Evolutionary conservation across 2,797 vertebrate species (phyloP), one percentile per base, ranked within the genome.

Genomic region (Sebastes oblongus): DNA sequence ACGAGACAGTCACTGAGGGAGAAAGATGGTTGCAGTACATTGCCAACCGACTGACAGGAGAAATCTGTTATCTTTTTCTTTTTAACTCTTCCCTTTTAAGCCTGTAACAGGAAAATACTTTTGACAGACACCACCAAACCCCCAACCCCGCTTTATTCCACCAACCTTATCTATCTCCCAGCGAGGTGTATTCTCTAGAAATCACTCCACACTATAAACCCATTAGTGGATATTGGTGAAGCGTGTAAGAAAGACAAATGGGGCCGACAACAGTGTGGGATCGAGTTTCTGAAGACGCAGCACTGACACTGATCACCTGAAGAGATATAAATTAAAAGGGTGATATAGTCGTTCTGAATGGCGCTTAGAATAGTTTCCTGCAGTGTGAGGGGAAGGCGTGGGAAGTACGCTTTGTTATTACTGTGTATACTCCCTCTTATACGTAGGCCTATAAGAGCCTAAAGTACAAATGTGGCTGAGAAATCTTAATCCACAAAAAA

Each of bases 241-340:
- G 86, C 77, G 56, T 78, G 69, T 65, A 52, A 77, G 78, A 69
- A 64, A 87, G 81, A 81, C 72, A 83, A 81, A 87, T 72, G 66
- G 27, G 39, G 27, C 30, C 11, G 72, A 80, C 54, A 61, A 55
- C 27, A 30, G 73, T 16, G 32, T 27, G 66, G 54, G 56, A 27
- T 29, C 5, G 50, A 60, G 61, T 32, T 61, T 72, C 56, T 67
- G 54, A 66, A 34, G 58, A 71, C 18, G 73, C 67, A 62, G 66
- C 54, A 9, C 69, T 24, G 80, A 75, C 52, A 67, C 46, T 29
- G 73, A 86, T 74, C 59, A 82, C 58, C 84, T 72, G 64, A 66
- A 64, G 30, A 83, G 30, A 83, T 30, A 13, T 6, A 54, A 59
- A 76, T 82, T 58, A 65, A 77, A 75, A 55, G 34, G 6, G 3